Evolutionary conservation across 1,140 invertebrate species (phyloP).

Genomic region (Drosophila oshimai): DNA sequence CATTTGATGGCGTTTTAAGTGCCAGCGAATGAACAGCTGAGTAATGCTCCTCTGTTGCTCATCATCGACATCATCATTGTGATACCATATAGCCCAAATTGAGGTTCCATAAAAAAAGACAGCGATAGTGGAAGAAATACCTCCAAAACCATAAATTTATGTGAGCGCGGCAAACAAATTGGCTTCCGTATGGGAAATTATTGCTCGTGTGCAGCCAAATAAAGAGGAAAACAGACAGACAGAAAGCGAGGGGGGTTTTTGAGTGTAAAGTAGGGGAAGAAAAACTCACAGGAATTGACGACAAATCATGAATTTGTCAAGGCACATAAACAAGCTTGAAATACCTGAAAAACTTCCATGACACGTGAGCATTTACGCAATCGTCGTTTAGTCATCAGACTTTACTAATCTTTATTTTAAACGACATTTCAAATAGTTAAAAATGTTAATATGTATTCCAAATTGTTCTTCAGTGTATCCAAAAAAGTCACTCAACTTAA

Average conservation of each 20-base stretch:
- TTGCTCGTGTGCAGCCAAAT: slow-evolving; percentile 46
- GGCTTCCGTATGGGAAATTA: slow-evolving; percentile 71
- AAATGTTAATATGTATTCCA: too few species aligned
- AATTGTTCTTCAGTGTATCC: background rate
- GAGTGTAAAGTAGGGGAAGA: background rate
- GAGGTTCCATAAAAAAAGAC: slow-evolving; percentile 26
- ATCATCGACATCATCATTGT: slow-evolving; percentile 64
- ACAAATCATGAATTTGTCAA: slow-evolving; percentile 72
- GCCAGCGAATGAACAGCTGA: slow-evolving; percentile 51
- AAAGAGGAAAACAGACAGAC: slow-evolving; percentile 10
- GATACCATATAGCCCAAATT: slow-evolving; percentile 25
- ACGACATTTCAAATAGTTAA: too few species aligned
- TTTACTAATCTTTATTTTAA: too few species aligned
- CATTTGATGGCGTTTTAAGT: slow-evolving; percentile 75
- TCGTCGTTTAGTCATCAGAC: background rate
- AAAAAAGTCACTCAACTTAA: slow-evolving; percentile 9
- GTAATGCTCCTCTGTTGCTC: slow-evolving; percentile 43
- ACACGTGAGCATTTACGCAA: slow-evolving; percentile 31
- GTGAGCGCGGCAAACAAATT: slow-evolving; percentile 74
- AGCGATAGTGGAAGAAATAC: slow-evolving; percentile 11
- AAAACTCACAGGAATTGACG: slow-evolving; percentile 48
- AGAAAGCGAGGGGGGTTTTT: background rate
- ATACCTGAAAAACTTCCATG: slow-evolving; percentile 18
- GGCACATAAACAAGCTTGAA: slow-evolving; percentile 20
- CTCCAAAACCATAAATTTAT: slow-evolving; percentile 60